Conservation (phyloP, 1,140 invertebrate species). For the Pseudomyrmex sp. region DNA sequence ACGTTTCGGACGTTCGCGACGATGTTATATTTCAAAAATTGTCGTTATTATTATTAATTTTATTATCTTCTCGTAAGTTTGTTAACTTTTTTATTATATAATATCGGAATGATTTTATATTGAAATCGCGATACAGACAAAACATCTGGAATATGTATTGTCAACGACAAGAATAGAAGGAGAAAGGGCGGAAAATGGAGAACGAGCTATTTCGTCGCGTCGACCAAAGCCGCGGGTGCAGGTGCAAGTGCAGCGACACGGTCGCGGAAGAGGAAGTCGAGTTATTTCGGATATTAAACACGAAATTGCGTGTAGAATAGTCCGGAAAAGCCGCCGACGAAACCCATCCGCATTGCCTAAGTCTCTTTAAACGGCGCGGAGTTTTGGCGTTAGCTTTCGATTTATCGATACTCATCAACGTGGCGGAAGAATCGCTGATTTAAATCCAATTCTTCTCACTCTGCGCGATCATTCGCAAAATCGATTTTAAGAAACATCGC, state of each 20-base stretch:
- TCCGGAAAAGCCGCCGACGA: slow-evolving; percentile 77
- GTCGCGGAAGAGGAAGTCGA: slow-evolving; percentile 77
- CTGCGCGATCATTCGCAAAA: slow-evolving; percentile 18
- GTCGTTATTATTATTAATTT: not conserved
- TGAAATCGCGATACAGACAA: not conserved
- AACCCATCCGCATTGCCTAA: slow-evolving; percentile 51
- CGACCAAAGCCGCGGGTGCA: slow-evolving; percentile 28
- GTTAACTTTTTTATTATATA: not conserved
- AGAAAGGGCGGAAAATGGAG: slow-evolving; percentile 30
- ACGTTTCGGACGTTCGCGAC: slow-evolving; percentile 6
- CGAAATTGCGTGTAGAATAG: slow-evolving; percentile 81
- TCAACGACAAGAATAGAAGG: slow-evolving; percentile 40
- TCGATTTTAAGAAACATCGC: slow-evolving; percentile 23
- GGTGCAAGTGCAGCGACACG: slow-evolving; percentile 49
- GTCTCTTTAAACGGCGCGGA: slow-evolving; percentile 48
- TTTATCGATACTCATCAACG: slow-evolving; percentile 58
- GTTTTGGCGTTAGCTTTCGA: slow-evolving; percentile 58
- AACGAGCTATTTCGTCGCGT: slow-evolving; percentile 51
- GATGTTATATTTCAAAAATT: slow-evolving; percentile 12
- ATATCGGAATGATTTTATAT: no score
- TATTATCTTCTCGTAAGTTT: not conserved
- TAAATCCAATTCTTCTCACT: slow-evolving; percentile 42
- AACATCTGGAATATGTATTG: not conserved
- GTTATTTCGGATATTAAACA: slow-evolving; percentile 83
- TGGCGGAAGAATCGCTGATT: slow-evolving; percentile 23